Conservation (phyloP, 1,140 invertebrate genomes). For the Apocrypta bakeri region DNA sequence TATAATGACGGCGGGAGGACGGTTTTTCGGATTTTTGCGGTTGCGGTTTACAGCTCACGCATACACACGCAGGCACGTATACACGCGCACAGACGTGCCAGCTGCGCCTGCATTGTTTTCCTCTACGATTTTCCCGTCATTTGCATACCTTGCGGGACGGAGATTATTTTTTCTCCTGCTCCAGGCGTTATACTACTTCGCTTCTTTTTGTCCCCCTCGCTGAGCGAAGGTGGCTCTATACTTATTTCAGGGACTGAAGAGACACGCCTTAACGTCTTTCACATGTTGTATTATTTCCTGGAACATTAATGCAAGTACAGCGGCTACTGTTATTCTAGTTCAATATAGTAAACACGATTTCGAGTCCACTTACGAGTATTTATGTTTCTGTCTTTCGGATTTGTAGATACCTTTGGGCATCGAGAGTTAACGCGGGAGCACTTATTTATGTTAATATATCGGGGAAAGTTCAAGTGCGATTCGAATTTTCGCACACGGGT, state of each 20-base stretch:
- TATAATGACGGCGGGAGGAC: background rate
- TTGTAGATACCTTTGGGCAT: background rate
- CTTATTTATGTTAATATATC: conserved; percentile 10
- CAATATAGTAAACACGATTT: no score
- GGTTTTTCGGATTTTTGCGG: background rate
- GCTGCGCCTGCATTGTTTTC: background rate
- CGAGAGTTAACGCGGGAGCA: background rate
- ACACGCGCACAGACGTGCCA: no score
- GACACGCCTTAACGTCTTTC: no score
- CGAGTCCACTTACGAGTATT: background rate
- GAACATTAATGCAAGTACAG: no score
- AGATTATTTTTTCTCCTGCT: background rate
- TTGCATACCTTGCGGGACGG: conserved; percentile 2
- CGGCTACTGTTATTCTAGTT: no score
- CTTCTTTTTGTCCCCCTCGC: background rate
- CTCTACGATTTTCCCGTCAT: background rate
- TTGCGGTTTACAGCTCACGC: background rate
- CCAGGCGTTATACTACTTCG: background rate
- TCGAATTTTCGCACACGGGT: background rate
- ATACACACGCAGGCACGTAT: background rate
- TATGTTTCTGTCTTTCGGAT: background rate
- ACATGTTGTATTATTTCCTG: no score
- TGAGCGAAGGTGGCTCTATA: no score
- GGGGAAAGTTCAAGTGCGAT: background rate
- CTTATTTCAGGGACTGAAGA: no score